phyloP scores from a whole-genome alignment of 2,888 invertebrate species.

The Drosophila longiperda region DNA sequence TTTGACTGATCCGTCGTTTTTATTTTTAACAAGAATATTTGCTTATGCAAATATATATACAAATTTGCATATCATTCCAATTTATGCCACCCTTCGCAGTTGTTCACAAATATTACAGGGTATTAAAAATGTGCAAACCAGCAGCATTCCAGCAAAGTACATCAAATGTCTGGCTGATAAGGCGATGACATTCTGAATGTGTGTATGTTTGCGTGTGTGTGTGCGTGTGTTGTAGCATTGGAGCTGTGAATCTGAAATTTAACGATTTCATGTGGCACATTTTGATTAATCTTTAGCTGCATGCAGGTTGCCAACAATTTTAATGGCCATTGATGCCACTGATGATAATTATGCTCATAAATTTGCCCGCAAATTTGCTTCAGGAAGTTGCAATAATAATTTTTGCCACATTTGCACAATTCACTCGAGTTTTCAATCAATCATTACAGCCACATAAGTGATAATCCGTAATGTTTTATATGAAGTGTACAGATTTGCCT shows the following conservation, averaged over 20 bases:
- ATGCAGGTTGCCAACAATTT: conserved; percentile 43
- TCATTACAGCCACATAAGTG: conserved; percentile 10
- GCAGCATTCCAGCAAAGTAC: conserved; percentile 26
- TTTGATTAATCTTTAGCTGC: conserved; percentile 64
- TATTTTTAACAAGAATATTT: background rate
- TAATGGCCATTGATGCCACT: conserved; percentile 33
- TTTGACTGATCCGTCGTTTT: background rate
- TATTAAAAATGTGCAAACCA: conserved; percentile 40
- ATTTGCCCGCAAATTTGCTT: conserved; percentile 35
- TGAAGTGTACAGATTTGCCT: conserved; percentile 21
- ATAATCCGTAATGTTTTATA: conserved; percentile 1
- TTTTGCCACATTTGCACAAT: conserved; percentile 31
- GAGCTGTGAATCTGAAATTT: conserved; percentile 28
- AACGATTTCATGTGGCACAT: conserved; percentile 59
- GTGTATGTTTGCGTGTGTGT: background rate
- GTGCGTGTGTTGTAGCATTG: background rate
- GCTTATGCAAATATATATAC: background rate
- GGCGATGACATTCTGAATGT: conserved; percentile 9
- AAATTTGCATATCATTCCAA: background rate
- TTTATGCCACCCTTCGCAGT: background rate
- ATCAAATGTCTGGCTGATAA: conserved; percentile 45
- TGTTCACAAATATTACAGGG: conserved; percentile 3
- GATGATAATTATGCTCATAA: conserved; percentile 46
- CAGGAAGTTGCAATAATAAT: conserved; percentile 33
- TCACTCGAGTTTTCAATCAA: conserved; percentile 24